Base-by-base conservation (phyloP, 2,113 vertebrate genomes). In the Salvelinus alpinus region DNA sequence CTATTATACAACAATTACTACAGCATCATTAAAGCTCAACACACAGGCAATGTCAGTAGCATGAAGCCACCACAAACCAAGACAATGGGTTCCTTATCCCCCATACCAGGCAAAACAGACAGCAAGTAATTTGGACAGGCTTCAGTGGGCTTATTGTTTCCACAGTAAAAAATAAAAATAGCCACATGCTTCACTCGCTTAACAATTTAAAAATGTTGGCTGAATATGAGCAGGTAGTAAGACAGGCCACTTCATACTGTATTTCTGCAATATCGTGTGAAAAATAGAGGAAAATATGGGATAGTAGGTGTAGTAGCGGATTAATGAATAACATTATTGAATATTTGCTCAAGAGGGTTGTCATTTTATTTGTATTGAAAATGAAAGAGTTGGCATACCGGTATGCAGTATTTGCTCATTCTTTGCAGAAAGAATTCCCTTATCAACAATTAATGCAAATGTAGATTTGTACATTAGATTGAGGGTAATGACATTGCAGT, bases 1-100 rank as follows among this genome's bases (percentile, higher is more conserved):
- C 82, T 75, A 80, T 85, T 80, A 85, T 66, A 79, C 79, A 75
- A 82, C 78, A 82, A 84, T 80, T 81, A 83, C 72, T 77, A 81
- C 65, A 74, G 48, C 24, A 73, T 75, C 78, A 83, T 78, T 70
- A 70, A 72, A 70, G 70, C 62, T 6, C 64, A 31, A 75, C 81
- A 78, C 81, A 51, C 65, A 73, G 29, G 34, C 54, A 57, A 20
- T 5, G 18, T 20, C 16, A 57, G 54, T 57, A 57, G 20, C 13
- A 57, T 57, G 20, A 57, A 57, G 4, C 38, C 54, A 57, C 20
- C 54, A 18, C 54, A 20, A 57, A 57, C 54, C 54, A 57, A 57
- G 16, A 57, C 18, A 20, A 57, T 57, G 18, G 54, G 14, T 57
- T 57, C 54, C 54, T 57, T 57, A 57, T 57, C 54, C 54, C 54